phyloP scores from a whole-genome alignment of 2,888 invertebrate species.

The Aradus depressus region DNA sequence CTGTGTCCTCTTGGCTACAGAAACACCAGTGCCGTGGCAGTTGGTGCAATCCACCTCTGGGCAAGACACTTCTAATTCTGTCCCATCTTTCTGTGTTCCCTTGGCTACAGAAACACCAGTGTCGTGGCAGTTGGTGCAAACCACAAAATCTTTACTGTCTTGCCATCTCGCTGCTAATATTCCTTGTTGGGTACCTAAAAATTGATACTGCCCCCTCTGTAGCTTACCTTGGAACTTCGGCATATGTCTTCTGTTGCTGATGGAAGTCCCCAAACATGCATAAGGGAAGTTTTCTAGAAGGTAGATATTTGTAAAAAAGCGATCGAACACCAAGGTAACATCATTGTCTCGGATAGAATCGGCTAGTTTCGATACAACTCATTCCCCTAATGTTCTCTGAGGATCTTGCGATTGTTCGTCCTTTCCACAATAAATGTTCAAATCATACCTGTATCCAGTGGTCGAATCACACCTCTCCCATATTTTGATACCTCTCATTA shows the following conservation, averaged over 20 bases:
- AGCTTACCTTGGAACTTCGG: conserved; percentile 27
- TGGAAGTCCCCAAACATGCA: conserved; percentile 30
- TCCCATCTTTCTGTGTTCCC: conserved; percentile 32
- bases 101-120: conserved; percentile 14
- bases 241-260: conserved; percentile 24
- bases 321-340: conserved; percentile 18
- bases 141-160: conserved; percentile 32
- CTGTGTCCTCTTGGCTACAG: conserved; percentile 26
- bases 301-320: neutral
- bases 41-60: too few species aligned
- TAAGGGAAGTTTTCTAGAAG: conserved; percentile 23
- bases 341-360: conserved; percentile 21
- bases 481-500: neutral
- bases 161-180: conserved; percentile 30
- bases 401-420: neutral
- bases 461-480: conserved; percentile 15
- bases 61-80: too few species aligned
- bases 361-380: conserved; percentile 26
- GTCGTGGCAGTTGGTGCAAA: conserved; percentile 32
- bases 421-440: conserved; percentile 4
- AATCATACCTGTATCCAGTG: conserved; percentile 27
- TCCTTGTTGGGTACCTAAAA: conserved; percentile 16
- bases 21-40: conserved; percentile 27
- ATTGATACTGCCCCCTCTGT: conserved; percentile 15
- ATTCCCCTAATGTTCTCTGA: conserved; percentile 24